Percentiles rank a stretch among this genome's conserved stretches.
These are phyloP conservation scores for Salvelinus alpinus DNA, from an alignment of 2,113 vertebrate genomes.

Conservation along the genomic window DNA sequence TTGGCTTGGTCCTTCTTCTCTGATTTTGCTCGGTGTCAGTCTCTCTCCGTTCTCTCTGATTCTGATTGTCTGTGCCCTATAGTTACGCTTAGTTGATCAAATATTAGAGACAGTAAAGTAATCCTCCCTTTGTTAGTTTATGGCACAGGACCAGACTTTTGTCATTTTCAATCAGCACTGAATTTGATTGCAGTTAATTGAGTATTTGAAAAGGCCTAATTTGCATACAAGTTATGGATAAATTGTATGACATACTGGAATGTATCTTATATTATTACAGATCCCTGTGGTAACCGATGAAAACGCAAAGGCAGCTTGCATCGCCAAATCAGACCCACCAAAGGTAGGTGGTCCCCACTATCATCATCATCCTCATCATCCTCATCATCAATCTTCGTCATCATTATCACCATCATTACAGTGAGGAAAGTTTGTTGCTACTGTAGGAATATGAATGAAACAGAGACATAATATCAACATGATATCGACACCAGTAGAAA, in stretches of 20 bases:
- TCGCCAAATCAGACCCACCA: slow-evolving; percentile 48
- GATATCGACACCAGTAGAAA: neutral
- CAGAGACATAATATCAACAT: neutral
- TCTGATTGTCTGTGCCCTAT: neutral
- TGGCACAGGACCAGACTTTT: slow-evolving; percentile 3
- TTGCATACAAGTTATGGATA: slow-evolving; percentile 2
- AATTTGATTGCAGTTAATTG: neutral
- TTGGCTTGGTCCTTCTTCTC: no score
- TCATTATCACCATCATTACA: neutral
- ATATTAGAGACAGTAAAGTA: neutral
- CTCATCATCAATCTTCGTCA: neutral
- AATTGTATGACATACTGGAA: neutral
- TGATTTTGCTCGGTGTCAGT: no score
- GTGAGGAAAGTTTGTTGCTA: no score
- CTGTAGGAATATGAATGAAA: neutral
- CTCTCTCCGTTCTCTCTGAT: no score
- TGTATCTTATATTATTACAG: slow-evolving; percentile 53
- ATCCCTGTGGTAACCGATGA: slow-evolving; percentile 71
- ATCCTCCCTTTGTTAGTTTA: neutral
- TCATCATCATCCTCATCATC: slow-evolving; percentile 1
- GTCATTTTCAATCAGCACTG: slow-evolving; percentile 6
- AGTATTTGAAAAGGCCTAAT: neutral
- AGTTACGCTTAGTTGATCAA: neutral
- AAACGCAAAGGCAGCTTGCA: slow-evolving; percentile 71
- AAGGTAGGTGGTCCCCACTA: slow-evolving; percentile 61